phyloP scores from a whole-genome alignment of 2,113 vertebrate species.

The Columbina picui region DNA sequence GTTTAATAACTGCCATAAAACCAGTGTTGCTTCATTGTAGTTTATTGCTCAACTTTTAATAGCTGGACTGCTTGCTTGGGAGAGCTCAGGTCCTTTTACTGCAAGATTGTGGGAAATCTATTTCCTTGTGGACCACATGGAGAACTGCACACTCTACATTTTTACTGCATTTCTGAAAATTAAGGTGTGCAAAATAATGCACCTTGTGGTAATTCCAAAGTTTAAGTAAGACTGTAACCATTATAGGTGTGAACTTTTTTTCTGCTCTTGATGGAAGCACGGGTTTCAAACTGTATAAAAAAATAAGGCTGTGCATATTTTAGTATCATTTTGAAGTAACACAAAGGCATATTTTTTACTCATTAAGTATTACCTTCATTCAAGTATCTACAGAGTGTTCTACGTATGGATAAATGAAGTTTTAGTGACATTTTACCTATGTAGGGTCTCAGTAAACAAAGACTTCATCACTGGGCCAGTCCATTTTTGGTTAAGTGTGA shows the following conservation, averaged over 20 bases:
- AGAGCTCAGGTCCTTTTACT: neutral
- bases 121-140: neutral
- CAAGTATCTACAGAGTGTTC: neutral
- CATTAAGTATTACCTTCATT: neutral
- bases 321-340: neutral
- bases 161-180: neutral
- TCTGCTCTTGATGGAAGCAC: neutral
- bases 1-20: constrained; percentile 32
- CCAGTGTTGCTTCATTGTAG: neutral
- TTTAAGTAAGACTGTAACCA: neutral
- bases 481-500: neutral
- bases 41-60: constrained; percentile 18
- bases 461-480: neutral
- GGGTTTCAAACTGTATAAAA: neutral
- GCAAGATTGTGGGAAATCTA: neutral
- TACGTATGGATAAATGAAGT: neutral
- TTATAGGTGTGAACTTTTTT: neutral
- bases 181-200: neutral
- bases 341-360: neutral
- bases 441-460: neutral
- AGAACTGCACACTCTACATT: neutral
- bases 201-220: neutral
- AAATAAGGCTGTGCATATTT: neutral
- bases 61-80: neutral
- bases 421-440: neutral